Percentiles rank a stretch among this genome's conserved stretches.
phyloP scores from a whole-genome alignment of 1,140 invertebrate species.

The Solenopsis fugax region DNA sequence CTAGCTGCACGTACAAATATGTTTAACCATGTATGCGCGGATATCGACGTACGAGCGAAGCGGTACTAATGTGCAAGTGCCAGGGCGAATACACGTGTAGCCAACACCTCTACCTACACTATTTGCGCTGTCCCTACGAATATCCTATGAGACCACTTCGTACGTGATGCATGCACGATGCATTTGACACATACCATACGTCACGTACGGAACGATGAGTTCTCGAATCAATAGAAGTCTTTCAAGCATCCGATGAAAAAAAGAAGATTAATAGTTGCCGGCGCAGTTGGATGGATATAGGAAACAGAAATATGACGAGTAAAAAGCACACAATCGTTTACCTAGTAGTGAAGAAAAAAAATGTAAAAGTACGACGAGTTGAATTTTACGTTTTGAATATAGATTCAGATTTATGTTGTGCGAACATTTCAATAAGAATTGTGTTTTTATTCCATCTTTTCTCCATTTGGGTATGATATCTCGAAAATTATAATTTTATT shows the following conservation, averaged over 20 bases:
- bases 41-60: slow-evolving; percentile 47
- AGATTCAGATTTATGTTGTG: neutral
- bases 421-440: neutral
- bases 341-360: neutral
- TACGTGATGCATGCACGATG: slow-evolving; percentile 69
- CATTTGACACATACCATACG: slow-evolving; percentile 76
- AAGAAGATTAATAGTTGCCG: neutral
- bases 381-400: neutral
- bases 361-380: neutral
- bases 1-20: slow-evolving; percentile 56
- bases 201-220: slow-evolving; percentile 69
- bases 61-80: slow-evolving; percentile 56
- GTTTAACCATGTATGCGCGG: slow-evolving; percentile 46
- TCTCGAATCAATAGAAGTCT: slow-evolving; percentile 65
- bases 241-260: neutral
- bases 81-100: slow-evolving; percentile 26
- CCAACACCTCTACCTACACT: neutral
- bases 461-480: neutral
- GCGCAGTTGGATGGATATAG: neutral
- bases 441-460: neutral
- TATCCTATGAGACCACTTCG: slow-evolving; percentile 72
- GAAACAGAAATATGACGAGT: neutral
- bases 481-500: neutral
- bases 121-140: slow-evolving; percentile 59
- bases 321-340: neutral